Conservation (phyloP, 2,113 vertebrate genomes). For the Lagenorhynchus albirostris region DNA sequence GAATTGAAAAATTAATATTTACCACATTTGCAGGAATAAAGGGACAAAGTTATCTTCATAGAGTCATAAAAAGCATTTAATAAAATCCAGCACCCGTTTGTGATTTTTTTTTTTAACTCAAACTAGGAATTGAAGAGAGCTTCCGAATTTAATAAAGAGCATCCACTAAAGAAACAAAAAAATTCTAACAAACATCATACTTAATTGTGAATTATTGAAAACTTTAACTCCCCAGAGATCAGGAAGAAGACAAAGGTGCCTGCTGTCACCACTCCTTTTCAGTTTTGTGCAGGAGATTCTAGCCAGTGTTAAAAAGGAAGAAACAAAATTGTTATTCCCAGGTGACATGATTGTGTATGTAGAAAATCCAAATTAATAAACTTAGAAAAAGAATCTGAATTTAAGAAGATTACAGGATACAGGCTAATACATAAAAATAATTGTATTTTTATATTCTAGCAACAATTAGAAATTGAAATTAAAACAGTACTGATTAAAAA, state of each 20-base stretch:
- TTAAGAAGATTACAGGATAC: neutral
- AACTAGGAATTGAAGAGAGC: neutral
- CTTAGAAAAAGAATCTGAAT: neutral
- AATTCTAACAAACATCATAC: neutral
- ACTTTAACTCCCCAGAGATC: neutral
- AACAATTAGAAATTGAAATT: neutral
- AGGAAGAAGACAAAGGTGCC: neutral
- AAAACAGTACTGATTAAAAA: neutral
- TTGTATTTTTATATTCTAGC: neutral
- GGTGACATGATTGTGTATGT: neutral
- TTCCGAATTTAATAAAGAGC: neutral
- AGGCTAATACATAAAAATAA: neutral
- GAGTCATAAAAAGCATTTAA: neutral
- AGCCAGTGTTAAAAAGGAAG: neutral
- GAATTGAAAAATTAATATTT: neutral
- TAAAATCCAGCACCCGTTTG: neutral
- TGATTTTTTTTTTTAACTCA: neutral
- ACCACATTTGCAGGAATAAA: neutral
- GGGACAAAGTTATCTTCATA: neutral
- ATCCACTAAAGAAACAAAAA: neutral
- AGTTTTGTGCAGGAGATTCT: neutral
- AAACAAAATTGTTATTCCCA: neutral
- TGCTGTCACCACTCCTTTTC: neutral
- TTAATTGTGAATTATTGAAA: neutral
- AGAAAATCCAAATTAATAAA: neutral